Conservation (phyloP, 2,797 vertebrate species). For the Paguma larvata region DNA sequence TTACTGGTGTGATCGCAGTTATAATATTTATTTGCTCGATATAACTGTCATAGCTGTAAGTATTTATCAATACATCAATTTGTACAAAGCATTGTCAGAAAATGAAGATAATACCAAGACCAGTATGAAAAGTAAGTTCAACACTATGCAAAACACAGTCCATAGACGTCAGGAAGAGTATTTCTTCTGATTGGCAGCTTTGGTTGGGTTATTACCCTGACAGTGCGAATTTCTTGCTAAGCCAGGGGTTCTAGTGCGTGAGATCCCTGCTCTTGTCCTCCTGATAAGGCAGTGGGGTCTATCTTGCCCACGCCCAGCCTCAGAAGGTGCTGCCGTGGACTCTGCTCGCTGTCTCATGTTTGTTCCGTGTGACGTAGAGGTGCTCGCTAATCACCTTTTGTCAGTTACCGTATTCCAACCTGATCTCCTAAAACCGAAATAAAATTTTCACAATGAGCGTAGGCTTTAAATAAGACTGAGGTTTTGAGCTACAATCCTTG, state of each 20-base stretch:
- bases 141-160: constrained; percentile 87
- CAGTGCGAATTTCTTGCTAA: constrained; percentile 79
- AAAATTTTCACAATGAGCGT: background rate
- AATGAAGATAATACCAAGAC: constrained; percentile 89
- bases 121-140: constrained; percentile 89
- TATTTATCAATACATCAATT: constrained; percentile 90
- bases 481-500: constrained; percentile 76
- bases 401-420: background rate
- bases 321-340: background rate
- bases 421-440: background rate
- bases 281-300: background rate
- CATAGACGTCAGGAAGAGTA: constrained; percentile 92
- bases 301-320: fast-evolving
- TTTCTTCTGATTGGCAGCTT: constrained; percentile 90
- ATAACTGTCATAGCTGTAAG: constrained; percentile 87
- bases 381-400: background rate
- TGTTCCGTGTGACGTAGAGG: background rate
- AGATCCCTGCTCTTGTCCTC: background rate
- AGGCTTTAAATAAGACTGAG: background rate
- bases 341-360: background rate
- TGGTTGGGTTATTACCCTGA: constrained; percentile 63
- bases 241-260: background rate
- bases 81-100: constrained; percentile 89
- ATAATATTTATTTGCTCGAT: constrained; percentile 92
- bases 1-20: constrained; percentile 91